phyloP scores from a whole-genome alignment of 2,113 vertebrate species.

The Boulengeromyrus knoepffleri region DNA sequence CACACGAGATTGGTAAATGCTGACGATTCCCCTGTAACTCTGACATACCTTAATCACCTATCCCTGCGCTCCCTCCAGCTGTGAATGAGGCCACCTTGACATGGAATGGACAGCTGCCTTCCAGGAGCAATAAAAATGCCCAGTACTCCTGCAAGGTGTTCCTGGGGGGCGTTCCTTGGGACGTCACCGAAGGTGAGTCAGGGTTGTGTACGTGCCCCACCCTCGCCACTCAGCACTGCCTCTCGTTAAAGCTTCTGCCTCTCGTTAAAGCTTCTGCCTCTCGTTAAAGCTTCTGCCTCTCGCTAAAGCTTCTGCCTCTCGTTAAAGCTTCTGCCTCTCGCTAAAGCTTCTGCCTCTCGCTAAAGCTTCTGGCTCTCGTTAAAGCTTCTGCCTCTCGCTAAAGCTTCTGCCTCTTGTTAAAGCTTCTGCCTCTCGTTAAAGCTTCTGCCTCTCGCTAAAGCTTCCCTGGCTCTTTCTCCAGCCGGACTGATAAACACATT shows the following conservation, averaged over 20 bases:
- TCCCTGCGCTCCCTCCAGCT: constrained; percentile 53
- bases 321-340: too few relatives aligned
- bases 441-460: neutral
- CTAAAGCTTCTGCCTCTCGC: too few relatives aligned
- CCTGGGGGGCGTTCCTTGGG: constrained; percentile 95
- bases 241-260: too few relatives aligned
- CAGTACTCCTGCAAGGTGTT: constrained; percentile 97
- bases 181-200: constrained; percentile 89
- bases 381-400: too few relatives aligned
- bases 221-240: neutral
- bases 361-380: too few relatives aligned
- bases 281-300: too few relatives aligned
- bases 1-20: too few relatives aligned
- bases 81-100: constrained; percentile 95
- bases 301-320: too few relatives aligned
- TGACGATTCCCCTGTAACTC: neutral
- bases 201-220: neutral
- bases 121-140: constrained; percentile 91
- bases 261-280: too few relatives aligned
- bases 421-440: neutral
- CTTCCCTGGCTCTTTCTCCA: constrained; percentile 40
- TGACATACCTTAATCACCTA: neutral
- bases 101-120: constrained; percentile 93
- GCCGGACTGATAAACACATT: constrained; percentile 94
- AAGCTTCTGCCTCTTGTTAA: too few relatives aligned